Conservation (phyloP, 2,888 invertebrate genomes). For the Amiota communis region DNA sequence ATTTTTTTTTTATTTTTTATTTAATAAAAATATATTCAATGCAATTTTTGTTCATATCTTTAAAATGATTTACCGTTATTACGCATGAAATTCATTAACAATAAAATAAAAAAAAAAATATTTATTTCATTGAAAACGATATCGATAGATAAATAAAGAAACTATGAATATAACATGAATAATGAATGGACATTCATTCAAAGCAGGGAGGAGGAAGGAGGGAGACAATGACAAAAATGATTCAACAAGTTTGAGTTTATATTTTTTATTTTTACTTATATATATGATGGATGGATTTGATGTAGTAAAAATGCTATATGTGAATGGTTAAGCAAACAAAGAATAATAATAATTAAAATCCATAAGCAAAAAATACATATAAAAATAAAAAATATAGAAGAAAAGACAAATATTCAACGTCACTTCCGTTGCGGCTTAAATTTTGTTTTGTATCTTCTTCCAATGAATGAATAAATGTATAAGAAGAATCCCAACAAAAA, state of each 20-base stretch:
- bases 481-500: too few relatives aligned
- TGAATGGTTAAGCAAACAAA: too few relatives aligned
- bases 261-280: not conserved
- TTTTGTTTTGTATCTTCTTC: not conserved
- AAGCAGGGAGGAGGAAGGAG: not conserved
- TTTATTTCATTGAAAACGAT: too few relatives aligned
- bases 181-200: too few relatives aligned
- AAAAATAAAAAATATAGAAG: not conserved
- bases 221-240: not conserved
- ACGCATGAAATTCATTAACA: not conserved
- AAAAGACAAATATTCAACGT: not conserved
- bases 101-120: not conserved
- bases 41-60: too few relatives aligned
- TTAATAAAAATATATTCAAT: too few relatives aligned
- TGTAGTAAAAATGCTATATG: too few relatives aligned
- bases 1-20: too few relatives aligned
- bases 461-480: too few relatives aligned
- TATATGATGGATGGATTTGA: not conserved
- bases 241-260: conserved; percentile 5
- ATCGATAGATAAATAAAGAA: too few relatives aligned
- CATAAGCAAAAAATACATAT: not conserved
- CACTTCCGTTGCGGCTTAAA: conserved; percentile 9
- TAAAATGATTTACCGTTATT: too few relatives aligned
- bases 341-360: too few relatives aligned
- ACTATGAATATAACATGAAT: not conserved